Evolutionary conservation across 2,888 invertebrate species (phyloP).

Genomic region (Apamea anceps): DNA sequence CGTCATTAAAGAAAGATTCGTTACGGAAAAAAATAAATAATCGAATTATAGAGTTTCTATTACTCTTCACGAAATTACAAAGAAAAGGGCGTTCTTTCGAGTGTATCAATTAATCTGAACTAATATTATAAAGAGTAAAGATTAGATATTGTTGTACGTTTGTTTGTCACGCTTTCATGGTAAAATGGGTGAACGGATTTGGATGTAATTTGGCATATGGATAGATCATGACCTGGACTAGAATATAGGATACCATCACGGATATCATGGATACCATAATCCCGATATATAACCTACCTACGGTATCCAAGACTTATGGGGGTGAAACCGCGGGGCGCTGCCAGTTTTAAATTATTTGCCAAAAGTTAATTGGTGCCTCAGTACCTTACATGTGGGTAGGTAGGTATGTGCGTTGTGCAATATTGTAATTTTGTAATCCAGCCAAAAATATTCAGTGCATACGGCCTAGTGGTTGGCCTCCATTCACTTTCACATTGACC

Average conservation of each 20-base stretch:
- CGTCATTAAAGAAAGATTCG: background rate
- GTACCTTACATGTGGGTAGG: too few species aligned
- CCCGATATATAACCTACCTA: too few species aligned
- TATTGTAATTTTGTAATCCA: slow-evolving; percentile 26
- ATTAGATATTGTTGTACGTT: background rate
- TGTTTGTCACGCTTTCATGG: background rate
- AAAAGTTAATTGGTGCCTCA: background rate
- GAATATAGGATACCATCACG: background rate
- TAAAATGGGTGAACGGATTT: background rate
- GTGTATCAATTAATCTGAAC: background rate
- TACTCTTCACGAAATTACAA: background rate
- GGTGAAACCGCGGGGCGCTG: background rate
- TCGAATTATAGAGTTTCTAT: background rate
- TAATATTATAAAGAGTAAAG: background rate
- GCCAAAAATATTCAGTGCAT: slow-evolving; percentile 13
- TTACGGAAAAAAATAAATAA: background rate
- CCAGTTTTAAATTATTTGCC: background rate
- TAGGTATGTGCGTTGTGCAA: slow-evolving; percentile 1
- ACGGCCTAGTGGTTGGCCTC: slow-evolving; percentile 31
- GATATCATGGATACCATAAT: background rate
- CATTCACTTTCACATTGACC: slow-evolving; percentile 45
- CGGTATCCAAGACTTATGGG: background rate
- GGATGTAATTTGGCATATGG: too few species aligned
- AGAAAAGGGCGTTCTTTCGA: too few species aligned
- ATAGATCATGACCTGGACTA: background rate